Evolutionary conservation across 2,113 vertebrate species (phyloP), one percentile per base, ranked within the genome.

Genomic region (Echinops telfairi): DNA sequence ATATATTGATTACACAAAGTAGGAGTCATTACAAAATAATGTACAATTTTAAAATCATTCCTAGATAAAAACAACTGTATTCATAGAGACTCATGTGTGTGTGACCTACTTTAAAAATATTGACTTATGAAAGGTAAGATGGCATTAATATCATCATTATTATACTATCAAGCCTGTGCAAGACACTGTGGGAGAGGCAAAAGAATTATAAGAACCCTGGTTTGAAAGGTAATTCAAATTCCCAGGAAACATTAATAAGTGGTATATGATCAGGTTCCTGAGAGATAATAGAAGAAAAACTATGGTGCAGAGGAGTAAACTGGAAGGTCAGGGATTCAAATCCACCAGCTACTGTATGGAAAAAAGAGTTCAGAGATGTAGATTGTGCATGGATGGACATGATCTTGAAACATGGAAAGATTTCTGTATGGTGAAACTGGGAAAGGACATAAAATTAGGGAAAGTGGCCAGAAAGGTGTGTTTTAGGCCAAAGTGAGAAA

Each of bases 41-140:
- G 77, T 75, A 36, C 77, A 36, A 31, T 38, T 38, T 40, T 66
- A 66, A 88, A 92, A 25, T 82, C 2, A 29, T 95, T 89, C 85
- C 43, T 70, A 3, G 64, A 62, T 62, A 64, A 83, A 66, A 6
- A 15, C 4, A 60, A 47, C 43, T 84, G 7, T 9, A 57, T 27
- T 57, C 3, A 7, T 43, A 38, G 16, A 75, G 33, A 10, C 58
- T 78, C 16, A 22, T 79, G 4, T 53, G 20, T 87, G 23, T 89
- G 58, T 84, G n/a, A n/a, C n/a, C 10, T n/a, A 88, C 19, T 31
- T 14, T 87, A 68, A 79, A 86, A 84, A 57, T 57, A 89, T 6
- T 83, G 58, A 27, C 9, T 89, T 78, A 64, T 71, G 64, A 76
- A 83, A 27, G 83, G 80, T 10, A 86, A 77, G 3, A 66, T 91